Evolutionary conservation across 2,797 vertebrate species (phyloP).

Genomic region (Poecilia wingei): DNA sequence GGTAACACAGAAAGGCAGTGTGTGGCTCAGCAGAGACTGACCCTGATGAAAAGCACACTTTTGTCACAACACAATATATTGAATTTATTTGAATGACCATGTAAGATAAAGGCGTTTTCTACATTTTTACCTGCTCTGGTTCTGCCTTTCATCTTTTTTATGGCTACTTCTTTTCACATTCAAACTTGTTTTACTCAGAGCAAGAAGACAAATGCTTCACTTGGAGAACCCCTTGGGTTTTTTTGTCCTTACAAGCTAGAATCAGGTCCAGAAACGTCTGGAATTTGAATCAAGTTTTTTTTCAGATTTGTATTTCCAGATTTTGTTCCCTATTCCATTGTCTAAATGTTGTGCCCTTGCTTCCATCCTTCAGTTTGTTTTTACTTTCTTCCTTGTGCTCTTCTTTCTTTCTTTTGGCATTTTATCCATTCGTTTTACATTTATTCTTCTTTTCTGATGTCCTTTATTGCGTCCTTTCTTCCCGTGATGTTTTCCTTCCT

Average conservation of each 20-base stretch:
- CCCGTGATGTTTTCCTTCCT: background rate
- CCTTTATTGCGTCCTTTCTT: background rate
- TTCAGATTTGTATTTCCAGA: background rate
- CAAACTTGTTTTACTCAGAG: background rate
- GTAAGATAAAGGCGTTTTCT: background rate
- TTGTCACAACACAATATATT: background rate
- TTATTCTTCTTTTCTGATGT: background rate
- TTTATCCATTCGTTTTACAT: too few species aligned
- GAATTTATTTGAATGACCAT: constrained; percentile 2
- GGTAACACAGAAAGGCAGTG: background rate
- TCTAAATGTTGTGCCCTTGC: background rate
- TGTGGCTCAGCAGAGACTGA: background rate
- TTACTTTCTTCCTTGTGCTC: background rate
- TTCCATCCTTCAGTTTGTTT: background rate
- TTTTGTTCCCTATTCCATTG: background rate
- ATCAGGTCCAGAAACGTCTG: background rate
- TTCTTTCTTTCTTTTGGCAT: background rate
- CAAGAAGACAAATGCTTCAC: background rate
- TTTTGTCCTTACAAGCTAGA: background rate
- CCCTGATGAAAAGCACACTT: background rate
- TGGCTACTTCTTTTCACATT: background rate
- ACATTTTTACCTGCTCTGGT: background rate
- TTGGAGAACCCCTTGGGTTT: background rate
- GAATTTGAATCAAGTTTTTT: background rate
- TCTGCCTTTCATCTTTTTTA: constrained; percentile 6